phyloP scores from a whole-genome alignment of 2,113 vertebrate genomes.

The Alouatta palliata region DNA sequence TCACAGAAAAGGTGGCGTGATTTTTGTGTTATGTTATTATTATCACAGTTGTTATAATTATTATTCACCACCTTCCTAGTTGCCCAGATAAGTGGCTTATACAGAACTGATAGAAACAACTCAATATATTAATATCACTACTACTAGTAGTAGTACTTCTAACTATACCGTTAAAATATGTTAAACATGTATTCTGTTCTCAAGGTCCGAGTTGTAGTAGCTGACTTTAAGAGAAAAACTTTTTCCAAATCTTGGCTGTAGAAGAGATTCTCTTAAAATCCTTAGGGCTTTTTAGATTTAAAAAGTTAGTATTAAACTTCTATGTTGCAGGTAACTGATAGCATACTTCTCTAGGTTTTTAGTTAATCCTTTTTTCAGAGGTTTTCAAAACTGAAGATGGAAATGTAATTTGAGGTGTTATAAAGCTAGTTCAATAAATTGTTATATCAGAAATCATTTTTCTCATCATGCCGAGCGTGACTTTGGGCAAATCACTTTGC shows the following conservation, averaged over 20 bases:
- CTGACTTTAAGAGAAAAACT: not conserved
- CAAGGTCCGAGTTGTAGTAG: not conserved
- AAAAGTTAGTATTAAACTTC: not conserved
- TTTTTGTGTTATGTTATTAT: not conserved
- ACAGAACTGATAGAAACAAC: not conserved
- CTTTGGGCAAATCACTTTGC: not conserved
- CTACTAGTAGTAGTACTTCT: not conserved
- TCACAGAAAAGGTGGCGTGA: rapidly evolving
- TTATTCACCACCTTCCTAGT: not conserved
- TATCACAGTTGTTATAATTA: not conserved
- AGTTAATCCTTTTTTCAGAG: not conserved
- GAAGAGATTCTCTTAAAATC: not conserved
- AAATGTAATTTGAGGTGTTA: not conserved
- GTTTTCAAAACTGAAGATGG: not conserved
- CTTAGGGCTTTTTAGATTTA: not conserved
- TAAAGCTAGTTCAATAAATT: conserved; percentile 20
- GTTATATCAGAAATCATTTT: not conserved
- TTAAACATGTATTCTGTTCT: not conserved
- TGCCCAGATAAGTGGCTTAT: not conserved
- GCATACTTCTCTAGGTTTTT: not conserved
- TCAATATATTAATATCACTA: not conserved
- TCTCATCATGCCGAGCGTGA: not conserved
- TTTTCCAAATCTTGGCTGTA: not conserved
- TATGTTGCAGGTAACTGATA: not conserved
- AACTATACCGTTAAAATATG: not conserved